Evolutionary conservation across 2,113 vertebrate genomes (phyloP).

Genomic region (human): GRCh38 chr13:85385501-85386000

Average conservation of each 20-base stretch:
- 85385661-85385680: not conserved
- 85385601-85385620: not conserved
- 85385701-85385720: constrained; percentile 34
- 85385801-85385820: not conserved
- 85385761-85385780: constrained; percentile 54
- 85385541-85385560: not conserved
- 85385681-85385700: not conserved
- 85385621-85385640: not conserved
- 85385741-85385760: not conserved
- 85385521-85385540: not conserved
- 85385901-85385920: not conserved
- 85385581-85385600: not conserved
- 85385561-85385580: not conserved
- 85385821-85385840: not conserved
- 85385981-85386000: not conserved
- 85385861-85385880: not conserved
- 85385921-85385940: not conserved
- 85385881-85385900: not conserved
- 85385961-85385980: not conserved
- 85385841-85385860: not conserved
- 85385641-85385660: not conserved
- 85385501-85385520: not conserved
- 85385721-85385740: constrained; percentile 11
- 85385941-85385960: not conserved
- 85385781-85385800: constrained; percentile 12